Percentiles rank a stretch among this genome's conserved stretches.
Conservation (phyloP, 2,113 vertebrate species). For the Labeo catla region DNA sequence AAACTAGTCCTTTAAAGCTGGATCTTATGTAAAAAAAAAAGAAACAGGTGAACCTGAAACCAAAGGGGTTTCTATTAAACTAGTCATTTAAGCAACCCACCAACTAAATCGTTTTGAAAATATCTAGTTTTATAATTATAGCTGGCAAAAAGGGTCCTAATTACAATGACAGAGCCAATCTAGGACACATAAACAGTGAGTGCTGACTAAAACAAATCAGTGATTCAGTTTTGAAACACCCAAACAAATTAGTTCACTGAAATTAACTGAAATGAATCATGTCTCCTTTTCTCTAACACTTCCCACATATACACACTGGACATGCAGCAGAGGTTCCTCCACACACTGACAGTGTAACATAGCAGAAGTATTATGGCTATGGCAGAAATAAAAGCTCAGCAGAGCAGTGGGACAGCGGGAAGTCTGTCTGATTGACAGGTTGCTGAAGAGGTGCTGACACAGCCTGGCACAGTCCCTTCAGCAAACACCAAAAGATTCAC, state of each 20-base stretch:
- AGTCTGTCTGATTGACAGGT: slow-evolving; percentile 43
- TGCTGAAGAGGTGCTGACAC: slow-evolving; percentile 44
- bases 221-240: slow-evolving; percentile 5
- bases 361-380: slow-evolving; percentile 33
- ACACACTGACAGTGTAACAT: slow-evolving; percentile 29
- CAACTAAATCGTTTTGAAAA: too few relatives aligned
- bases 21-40: too few relatives aligned
- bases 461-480: slow-evolving; percentile 37
- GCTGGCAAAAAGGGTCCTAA: too few relatives aligned
- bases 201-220: not conserved
- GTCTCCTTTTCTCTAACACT: not conserved
- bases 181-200: not conserved
- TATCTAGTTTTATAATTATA: too few relatives aligned
- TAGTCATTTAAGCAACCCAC: too few relatives aligned
- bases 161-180: too few relatives aligned
- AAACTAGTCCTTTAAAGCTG: too few relatives aligned
- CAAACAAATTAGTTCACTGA: not conserved
- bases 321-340: slow-evolving; percentile 1
- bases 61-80: too few relatives aligned
- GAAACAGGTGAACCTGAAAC: not conserved
- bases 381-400: slow-evolving; percentile 50
- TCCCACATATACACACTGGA: not conserved
- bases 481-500: slow-evolving; percentile 17
- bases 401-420: slow-evolving; percentile 39
- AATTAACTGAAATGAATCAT: not conserved